Conservation (phyloP, 2,113 vertebrate genomes). For the Otus sunia region DNA sequence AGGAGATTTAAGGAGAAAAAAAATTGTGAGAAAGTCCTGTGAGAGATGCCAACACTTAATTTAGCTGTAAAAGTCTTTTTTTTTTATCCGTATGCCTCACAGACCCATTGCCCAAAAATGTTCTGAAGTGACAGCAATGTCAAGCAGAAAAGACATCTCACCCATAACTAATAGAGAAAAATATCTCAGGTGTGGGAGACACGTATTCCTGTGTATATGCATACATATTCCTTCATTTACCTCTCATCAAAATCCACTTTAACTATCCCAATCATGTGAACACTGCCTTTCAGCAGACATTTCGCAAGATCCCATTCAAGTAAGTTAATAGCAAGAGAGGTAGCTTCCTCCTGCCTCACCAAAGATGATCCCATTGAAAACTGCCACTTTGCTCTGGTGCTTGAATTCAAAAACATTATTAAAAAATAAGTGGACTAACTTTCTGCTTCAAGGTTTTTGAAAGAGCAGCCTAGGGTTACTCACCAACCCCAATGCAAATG, state of each 20-base stretch:
- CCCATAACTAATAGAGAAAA: constrained; percentile 15
- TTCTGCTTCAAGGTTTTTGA: neutral
- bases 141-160: neutral
- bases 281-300: neutral
- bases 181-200: neutral
- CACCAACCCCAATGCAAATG: neutral
- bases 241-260: neutral
- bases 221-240: neutral
- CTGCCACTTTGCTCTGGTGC: neutral
- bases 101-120: constrained; percentile 20
- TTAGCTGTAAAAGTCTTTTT: constrained; percentile 16
- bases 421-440: neutral
- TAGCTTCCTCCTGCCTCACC: neutral
- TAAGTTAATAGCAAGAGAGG: neutral
- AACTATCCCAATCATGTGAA: neutral
- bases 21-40: constrained; percentile 8
- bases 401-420: neutral
- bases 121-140: neutral
- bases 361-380: neutral
- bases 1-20: constrained; percentile 11
- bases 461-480: neutral
- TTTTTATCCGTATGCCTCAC: neutral
- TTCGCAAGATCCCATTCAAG: neutral
- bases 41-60: constrained; percentile 47
- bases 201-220: neutral